Conservation (phyloP, 2,113 vertebrate genomes). For the Gasterosteus aculeatus region DNA sequence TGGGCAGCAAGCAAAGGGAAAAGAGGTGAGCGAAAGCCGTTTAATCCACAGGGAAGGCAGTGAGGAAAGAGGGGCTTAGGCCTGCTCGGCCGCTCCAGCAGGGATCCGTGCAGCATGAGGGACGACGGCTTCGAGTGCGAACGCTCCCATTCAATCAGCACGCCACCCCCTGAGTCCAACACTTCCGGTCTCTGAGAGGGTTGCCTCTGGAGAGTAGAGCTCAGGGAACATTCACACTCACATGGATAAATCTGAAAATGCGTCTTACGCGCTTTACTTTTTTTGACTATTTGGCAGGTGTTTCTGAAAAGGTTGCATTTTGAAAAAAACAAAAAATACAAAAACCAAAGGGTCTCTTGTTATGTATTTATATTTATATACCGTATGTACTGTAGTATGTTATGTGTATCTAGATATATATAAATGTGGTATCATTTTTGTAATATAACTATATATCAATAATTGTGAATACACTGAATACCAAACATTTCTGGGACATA, state of each 20-base stretch:
- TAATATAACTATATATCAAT: not conserved
- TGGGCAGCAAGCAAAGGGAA: slow-evolving; percentile 50
- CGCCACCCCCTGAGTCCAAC: slow-evolving; percentile 43
- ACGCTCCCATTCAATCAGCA: slow-evolving; percentile 56
- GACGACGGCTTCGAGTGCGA: slow-evolving; percentile 38
- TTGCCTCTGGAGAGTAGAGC: slow-evolving; percentile 39
- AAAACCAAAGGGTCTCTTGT: not conserved
- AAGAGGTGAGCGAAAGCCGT: slow-evolving; percentile 74
- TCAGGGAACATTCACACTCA: slow-evolving; percentile 58
- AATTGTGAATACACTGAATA: not conserved
- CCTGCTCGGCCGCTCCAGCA: slow-evolving; percentile 43
- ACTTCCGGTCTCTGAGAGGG: slow-evolving; percentile 62
- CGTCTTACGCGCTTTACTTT: slow-evolving; percentile 7
- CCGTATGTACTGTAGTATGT: not conserved
- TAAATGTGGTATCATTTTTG: not conserved
- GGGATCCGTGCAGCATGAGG: slow-evolving; percentile 44
- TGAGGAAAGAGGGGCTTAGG: slow-evolving; percentile 55
- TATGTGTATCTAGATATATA: not conserved
- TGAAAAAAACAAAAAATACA: not conserved
- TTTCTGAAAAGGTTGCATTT: not conserved
- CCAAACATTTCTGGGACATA: not conserved
- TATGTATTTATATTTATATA: not conserved
- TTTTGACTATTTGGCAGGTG: slow-evolving; percentile 26
- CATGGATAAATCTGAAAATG: slow-evolving; percentile 41
- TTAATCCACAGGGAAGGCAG: slow-evolving; percentile 72